phyloP scores from a whole-genome alignment of 2,888 invertebrate species.

The Chymomyza caudatula region DNA sequence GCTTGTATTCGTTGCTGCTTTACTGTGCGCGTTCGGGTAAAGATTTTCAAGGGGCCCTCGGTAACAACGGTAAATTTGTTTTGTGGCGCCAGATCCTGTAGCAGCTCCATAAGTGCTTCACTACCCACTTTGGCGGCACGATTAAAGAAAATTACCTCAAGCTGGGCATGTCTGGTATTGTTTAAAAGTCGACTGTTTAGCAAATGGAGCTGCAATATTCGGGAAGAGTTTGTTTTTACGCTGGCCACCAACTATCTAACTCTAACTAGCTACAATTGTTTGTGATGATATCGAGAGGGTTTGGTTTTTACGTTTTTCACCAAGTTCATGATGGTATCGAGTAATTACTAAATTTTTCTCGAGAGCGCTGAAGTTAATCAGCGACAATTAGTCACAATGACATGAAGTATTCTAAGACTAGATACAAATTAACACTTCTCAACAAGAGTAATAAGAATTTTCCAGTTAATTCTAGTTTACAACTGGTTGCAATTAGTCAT shows the following conservation, averaged over 20 bases:
- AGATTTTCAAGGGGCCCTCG: constrained; percentile 12
- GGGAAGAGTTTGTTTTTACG: not conserved
- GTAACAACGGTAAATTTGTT: not conserved
- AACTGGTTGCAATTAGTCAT: too few relatives aligned
- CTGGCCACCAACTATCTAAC: not conserved
- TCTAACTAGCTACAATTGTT: not conserved
- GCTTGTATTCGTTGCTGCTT: constrained; percentile 37
- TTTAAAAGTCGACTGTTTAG: constrained; percentile 85
- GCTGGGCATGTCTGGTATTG: constrained; percentile 85
- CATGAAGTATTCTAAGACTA: too few relatives aligned
- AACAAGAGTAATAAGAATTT: too few relatives aligned
- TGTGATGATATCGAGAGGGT: not conserved
- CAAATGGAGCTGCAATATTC: constrained; percentile 77
- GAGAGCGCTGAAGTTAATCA: too few relatives aligned
- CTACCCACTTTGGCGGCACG: constrained; percentile 67
- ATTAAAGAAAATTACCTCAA: constrained; percentile 83
- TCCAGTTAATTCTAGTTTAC: too few relatives aligned
- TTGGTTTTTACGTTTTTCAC: too few relatives aligned
- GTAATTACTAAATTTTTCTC: too few relatives aligned
- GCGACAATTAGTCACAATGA: too few relatives aligned
- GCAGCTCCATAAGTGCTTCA: constrained; percentile 48
- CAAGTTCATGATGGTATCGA: too few relatives aligned
- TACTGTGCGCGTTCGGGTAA: constrained; percentile 10
- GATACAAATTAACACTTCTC: too few relatives aligned
- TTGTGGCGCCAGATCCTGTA: constrained; percentile 52